phyloP scores from a whole-genome alignment of 1,140 invertebrate species.

The Drosophila sucinea region DNA sequence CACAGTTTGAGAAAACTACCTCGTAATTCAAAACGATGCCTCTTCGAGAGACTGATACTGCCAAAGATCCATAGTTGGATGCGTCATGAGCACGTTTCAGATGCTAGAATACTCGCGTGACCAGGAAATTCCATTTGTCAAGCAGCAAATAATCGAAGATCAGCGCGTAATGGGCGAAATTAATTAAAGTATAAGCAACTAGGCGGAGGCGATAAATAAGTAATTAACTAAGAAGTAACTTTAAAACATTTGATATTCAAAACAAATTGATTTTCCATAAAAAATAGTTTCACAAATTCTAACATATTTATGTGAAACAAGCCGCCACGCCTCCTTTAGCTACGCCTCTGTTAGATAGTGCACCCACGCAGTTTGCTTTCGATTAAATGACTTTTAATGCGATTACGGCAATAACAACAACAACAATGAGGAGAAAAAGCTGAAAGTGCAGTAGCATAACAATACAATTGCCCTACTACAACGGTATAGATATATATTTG shows the following conservation, averaged over 20 bases:
- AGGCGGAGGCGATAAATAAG: neutral
- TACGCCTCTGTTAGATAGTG: slow-evolving; percentile 2
- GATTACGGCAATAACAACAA: slow-evolving; percentile 60
- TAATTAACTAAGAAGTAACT: neutral
- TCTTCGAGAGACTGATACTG: neutral
- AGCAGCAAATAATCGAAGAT: neutral
- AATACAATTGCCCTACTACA: slow-evolving; percentile 58
- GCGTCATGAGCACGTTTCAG: neutral
- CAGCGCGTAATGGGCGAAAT: neutral
- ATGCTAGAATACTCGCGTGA: neutral
- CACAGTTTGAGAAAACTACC: no score
- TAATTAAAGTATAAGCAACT: neutral
- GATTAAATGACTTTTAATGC: slow-evolving; percentile 80
- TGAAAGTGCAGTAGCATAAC: slow-evolving; percentile 40
- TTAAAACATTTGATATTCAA: neutral
- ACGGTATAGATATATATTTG: slow-evolving; percentile 51
- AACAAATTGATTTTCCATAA: no score
- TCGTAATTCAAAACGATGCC: no score
- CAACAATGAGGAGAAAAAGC: slow-evolving; percentile 9
- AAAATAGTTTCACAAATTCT: neutral
- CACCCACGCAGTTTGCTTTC: slow-evolving; percentile 60
- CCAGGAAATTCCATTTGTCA: neutral
- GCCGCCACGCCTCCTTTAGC: neutral
- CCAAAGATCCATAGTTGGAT: neutral
- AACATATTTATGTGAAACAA: neutral